A percentile compares a stretch with the other conserved stretches of the same genome.
These are phyloP conservation scores for Acrocephalus scirpaceus DNA, from an alignment of 2,797 vertebrate species.

Conservation along the genomic window DNA sequence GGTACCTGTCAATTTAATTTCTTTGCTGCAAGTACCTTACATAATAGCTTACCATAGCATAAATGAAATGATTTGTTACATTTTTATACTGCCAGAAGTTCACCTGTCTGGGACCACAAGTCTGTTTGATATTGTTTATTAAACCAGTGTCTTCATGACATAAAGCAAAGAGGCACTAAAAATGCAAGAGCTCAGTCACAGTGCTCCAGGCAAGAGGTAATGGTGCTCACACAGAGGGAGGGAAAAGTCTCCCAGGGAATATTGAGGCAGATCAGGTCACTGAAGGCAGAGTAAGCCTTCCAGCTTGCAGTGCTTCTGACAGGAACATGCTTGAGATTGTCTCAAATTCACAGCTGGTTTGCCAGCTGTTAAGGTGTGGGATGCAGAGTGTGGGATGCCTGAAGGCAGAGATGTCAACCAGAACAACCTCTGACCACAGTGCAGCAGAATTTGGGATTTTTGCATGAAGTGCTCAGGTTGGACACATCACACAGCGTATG, in stretches of 20 bases:
- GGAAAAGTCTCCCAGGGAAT: not conserved
- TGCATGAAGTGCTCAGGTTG: not conserved
- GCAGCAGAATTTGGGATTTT: not conserved
- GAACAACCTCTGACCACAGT: not conserved
- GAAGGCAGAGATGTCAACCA: not conserved
- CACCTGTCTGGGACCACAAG: not conserved
- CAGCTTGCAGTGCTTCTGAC: not conserved
- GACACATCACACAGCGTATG: not conserved
- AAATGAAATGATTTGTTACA: not conserved
- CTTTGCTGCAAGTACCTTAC: not conserved
- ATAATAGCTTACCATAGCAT: not conserved
- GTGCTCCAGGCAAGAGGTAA: not conserved
- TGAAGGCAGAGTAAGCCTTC: not conserved
- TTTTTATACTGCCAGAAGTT: not conserved
- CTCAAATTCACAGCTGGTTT: not conserved
- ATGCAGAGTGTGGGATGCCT: not conserved
- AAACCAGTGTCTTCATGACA: not conserved
- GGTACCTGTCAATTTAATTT: not conserved
- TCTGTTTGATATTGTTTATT: not conserved
- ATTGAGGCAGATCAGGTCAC: not conserved
- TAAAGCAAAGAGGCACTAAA: not conserved
- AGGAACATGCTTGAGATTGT: not conserved
- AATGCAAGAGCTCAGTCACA: not conserved
- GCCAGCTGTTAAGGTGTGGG: not conserved
- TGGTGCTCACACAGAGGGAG: not conserved